Percentiles rank a stretch among this genome's conserved stretches.
phyloP scores from a whole-genome alignment of 2,888 invertebrate genomes.

The Drosophila mimetica region DNA sequence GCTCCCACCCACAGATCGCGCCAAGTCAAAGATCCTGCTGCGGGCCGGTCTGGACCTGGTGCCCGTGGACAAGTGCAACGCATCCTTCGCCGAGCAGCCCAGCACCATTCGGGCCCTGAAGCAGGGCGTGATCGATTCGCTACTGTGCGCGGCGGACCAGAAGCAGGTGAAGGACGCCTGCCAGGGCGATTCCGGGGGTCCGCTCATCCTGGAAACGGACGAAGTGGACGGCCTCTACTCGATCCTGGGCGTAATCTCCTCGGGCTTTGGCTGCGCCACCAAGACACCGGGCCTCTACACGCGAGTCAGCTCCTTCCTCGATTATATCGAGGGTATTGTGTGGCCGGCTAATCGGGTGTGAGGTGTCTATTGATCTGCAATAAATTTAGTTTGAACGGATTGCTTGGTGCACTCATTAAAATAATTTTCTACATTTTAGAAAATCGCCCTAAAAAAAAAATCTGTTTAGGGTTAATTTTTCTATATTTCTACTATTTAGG shows the following conservation, averaged over 20 bases:
- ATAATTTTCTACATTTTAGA: no score
- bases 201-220: conserved; percentile 21
- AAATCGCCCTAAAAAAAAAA: no score
- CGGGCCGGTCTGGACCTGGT: conserved; percentile 69
- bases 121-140: conserved; percentile 62
- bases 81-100: conserved; percentile 42
- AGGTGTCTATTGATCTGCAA: conserved; percentile 15
- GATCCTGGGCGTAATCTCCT: conserved; percentile 78
- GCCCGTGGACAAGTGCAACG: conserved; percentile 63
- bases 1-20: conserved; percentile 45
- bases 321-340: conserved; percentile 82
- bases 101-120: conserved; percentile 49
- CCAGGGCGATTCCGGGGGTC: conserved; percentile 37
- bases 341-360: conserved; percentile 67
- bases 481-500: no score
- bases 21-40: conserved; percentile 63
- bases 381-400: conserved; percentile 28
- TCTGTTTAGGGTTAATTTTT: no score
- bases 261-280: conserved; percentile 80
- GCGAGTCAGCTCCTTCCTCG: conserved; percentile 79
- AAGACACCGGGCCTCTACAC: conserved; percentile 81
- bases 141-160: conserved; percentile 72
- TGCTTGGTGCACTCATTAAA: no score
- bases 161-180: conserved; percentile 27
- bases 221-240: conserved; percentile 21